Conservation (phyloP, 2,113 vertebrate genomes). For the Elachura formosa region DNA sequence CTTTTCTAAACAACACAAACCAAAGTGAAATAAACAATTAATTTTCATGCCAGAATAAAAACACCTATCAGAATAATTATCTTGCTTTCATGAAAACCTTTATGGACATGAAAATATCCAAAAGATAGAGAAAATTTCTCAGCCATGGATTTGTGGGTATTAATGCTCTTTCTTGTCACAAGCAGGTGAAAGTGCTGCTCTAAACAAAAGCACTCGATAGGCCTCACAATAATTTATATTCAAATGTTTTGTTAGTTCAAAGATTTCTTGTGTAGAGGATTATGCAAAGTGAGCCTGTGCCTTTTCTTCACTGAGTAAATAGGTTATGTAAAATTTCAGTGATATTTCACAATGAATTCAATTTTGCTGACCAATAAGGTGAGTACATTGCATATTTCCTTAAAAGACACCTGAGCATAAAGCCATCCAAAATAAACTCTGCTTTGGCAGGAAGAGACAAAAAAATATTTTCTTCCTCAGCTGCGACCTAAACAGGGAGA, state of each 20-base stretch:
- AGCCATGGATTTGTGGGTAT: background rate
- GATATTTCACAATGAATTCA: background rate
- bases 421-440: background rate
- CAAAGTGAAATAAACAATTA: background rate
- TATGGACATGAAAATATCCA: background rate
- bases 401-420: background rate
- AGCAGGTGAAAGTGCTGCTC: background rate
- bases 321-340: background rate
- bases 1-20: background rate
- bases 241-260: background rate
- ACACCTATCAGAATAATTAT: background rate
- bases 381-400: background rate
- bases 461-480: background rate
- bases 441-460: background rate
- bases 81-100: background rate
- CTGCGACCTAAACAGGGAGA: background rate
- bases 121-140: background rate
- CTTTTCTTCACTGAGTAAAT: background rate
- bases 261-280: background rate
- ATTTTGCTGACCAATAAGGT: background rate
- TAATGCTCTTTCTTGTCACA: background rate
- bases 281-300: background rate
- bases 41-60: background rate
- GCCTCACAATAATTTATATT: constrained; percentile 6
- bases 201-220: background rate